These are phyloP conservation scores for Eufriesea mexicana DNA, from an alignment of 1,140 invertebrate genomes.

Conservation along the genomic window DNA sequence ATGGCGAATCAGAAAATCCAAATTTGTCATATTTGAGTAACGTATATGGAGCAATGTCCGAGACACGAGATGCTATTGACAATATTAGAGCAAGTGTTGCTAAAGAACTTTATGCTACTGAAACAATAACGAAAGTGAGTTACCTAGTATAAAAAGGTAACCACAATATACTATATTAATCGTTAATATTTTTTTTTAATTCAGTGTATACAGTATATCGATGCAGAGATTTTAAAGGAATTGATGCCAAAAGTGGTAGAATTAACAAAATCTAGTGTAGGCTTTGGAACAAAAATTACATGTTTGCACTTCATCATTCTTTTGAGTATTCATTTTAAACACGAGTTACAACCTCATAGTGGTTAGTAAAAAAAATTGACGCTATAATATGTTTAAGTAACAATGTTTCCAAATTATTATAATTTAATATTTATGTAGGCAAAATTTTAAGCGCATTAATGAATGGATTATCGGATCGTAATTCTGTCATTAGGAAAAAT, in stretches of 20 bases:
- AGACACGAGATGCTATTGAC: conserved; percentile 89
- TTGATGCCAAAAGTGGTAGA: conserved; percentile 92
- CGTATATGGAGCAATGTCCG: conserved; percentile 85
- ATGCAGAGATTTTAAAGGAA: conserved; percentile 88
- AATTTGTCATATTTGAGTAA: conserved; percentile 91
- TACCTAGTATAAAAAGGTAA: neutral
- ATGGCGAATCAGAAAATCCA: conserved; percentile 92
- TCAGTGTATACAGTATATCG: conserved; percentile 92
- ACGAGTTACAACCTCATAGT: conserved; percentile 85
- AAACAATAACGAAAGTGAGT: conserved; percentile 87
- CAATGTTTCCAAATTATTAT: neutral
- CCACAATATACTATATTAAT: conserved; percentile 14
- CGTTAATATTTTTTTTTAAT: conserved; percentile 66
- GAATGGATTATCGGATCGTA: conserved; percentile 92
- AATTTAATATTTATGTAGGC: conserved; percentile 78
- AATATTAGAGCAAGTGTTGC: conserved; percentile 89
- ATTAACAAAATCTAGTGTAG: conserved; percentile 90
- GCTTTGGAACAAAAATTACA: conserved; percentile 92
- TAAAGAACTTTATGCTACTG: conserved; percentile 92
- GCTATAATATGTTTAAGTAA: neutral
- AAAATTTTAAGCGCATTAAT: conserved; percentile 91
- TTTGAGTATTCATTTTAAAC: conserved; percentile 83
- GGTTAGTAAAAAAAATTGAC: conserved; percentile 76
- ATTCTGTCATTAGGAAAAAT: conserved; percentile 90
- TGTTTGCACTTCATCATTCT: conserved; percentile 92